Conservation (phyloP, 2,888 invertebrate species). For the Acrobasis consociella region DNA sequence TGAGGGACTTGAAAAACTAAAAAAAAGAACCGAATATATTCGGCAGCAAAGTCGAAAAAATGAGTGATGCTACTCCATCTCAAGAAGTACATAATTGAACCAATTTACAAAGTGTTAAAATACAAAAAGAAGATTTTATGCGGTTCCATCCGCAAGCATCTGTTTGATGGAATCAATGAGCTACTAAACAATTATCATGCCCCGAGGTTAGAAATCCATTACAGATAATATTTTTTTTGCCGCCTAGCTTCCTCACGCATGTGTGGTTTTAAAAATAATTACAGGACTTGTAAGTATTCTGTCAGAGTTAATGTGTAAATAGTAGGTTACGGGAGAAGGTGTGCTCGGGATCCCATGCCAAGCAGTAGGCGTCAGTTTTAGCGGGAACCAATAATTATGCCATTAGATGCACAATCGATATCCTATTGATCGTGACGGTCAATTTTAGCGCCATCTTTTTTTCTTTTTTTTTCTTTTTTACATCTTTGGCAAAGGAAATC, state of each 20-base stretch:
- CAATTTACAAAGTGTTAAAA: conserved; percentile 17
- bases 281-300: conserved; percentile 74
- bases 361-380: conserved; percentile 75
- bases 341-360: conserved; percentile 57
- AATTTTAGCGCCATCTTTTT: conserved; percentile 52
- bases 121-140: conserved; percentile 12
- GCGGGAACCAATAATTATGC: conserved; percentile 71
- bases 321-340: conserved; percentile 62
- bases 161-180: conserved; percentile 63
- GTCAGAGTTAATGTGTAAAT: conserved; percentile 81
- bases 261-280: conserved; percentile 72
- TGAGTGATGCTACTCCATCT: too few relatives aligned
- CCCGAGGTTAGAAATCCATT: conserved; percentile 63
- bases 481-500: conserved; percentile 30
- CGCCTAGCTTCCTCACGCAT: conserved; percentile 55
- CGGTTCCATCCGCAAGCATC: conserved; percentile 41
- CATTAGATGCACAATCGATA: conserved; percentile 79
- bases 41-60: too few relatives aligned
- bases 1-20: conserved; percentile 76
- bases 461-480: conserved; percentile 40
- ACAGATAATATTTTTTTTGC: conserved; percentile 56
- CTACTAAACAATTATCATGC: conserved; percentile 57
- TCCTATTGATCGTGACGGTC: conserved; percentile 61
- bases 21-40: too few relatives aligned
- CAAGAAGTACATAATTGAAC: neutral